phyloP scores from a whole-genome alignment of 1,140 invertebrate species.

The Orius insidiosus region DNA sequence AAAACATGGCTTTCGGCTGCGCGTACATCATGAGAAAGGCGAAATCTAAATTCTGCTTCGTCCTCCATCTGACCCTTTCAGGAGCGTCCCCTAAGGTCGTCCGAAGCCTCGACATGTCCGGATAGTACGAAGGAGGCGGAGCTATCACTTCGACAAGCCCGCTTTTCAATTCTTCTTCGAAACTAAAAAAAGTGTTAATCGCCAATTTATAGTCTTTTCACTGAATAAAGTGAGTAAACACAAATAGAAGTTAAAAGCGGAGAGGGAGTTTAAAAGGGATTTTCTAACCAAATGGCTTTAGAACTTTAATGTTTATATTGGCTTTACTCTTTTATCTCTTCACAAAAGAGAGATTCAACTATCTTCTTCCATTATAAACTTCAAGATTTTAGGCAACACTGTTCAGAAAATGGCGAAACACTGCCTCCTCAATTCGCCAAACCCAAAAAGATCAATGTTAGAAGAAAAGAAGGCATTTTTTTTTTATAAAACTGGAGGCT shows the following conservation, averaged over 20 bases:
- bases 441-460: too few species aligned
- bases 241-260: background rate
- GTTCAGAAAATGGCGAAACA: too few species aligned
- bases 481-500: too few species aligned
- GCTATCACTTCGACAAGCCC: slow-evolving; percentile 82
- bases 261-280: background rate
- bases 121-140: slow-evolving; percentile 74
- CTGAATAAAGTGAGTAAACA: background rate
- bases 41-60: slow-evolving; percentile 93
- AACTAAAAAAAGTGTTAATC: slow-evolving; percentile 34
- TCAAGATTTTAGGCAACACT: too few species aligned
- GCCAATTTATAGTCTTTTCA: background rate
- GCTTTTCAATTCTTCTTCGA: slow-evolving; percentile 51
- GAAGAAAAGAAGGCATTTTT: too few species aligned
- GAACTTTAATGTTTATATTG: too few species aligned
- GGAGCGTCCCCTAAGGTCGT: slow-evolving; percentile 72
- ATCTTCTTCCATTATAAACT: too few species aligned
- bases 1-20: slow-evolving; percentile 60
- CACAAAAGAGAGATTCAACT: too few species aligned
- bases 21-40: slow-evolving; percentile 93
- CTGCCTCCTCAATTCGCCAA: too few species aligned
- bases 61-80: slow-evolving; percentile 82
- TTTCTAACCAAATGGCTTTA: too few species aligned
- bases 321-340: too few species aligned
- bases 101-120: slow-evolving; percentile 58